A percentile compares a stretch with the other conserved stretches of the same genome.
Evolutionary conservation across 2,797 vertebrate genomes (phyloP).

Genomic region (Myotis vivesi): DNA sequence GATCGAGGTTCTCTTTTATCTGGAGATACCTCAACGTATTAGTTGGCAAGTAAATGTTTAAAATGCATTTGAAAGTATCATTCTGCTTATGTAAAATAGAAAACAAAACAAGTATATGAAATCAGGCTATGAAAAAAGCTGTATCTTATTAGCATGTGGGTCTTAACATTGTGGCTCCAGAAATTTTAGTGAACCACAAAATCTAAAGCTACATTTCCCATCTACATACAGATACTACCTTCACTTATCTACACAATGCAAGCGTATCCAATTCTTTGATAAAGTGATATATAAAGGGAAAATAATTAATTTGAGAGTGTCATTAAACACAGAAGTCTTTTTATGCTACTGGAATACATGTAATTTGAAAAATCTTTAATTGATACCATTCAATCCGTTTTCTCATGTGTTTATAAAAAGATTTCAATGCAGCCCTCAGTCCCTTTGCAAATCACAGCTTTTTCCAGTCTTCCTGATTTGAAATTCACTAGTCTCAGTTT

Average conservation of each 20-base stretch:
- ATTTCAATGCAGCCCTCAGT: not conserved
- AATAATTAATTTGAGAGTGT: not conserved
- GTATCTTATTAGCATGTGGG: not conserved
- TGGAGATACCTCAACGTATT: constrained; percentile 22
- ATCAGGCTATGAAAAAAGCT: not conserved
- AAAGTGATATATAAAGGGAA: not conserved
- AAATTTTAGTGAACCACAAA: not conserved
- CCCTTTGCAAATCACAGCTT: constrained; percentile 16
- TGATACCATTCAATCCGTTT: not conserved
- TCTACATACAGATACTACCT: not conserved
- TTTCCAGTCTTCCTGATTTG: constrained; percentile 43
- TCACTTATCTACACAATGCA: not conserved
- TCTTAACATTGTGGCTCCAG: not conserved
- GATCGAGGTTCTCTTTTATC: constrained; percentile 41
- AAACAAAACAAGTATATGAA: not conserved
- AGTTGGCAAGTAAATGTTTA: not conserved
- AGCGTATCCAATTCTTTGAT: not conserved
- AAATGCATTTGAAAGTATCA: not conserved
- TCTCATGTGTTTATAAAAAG: not conserved
- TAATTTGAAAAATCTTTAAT: not conserved
- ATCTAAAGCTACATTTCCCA: not conserved
- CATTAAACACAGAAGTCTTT: not conserved
- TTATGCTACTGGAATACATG: not conserved
- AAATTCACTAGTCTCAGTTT: constrained; percentile 30
- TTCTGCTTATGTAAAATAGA: not conserved